Conservation (phyloP, 2,797 vertebrate genomes). For the Thamnophis elegans region DNA sequence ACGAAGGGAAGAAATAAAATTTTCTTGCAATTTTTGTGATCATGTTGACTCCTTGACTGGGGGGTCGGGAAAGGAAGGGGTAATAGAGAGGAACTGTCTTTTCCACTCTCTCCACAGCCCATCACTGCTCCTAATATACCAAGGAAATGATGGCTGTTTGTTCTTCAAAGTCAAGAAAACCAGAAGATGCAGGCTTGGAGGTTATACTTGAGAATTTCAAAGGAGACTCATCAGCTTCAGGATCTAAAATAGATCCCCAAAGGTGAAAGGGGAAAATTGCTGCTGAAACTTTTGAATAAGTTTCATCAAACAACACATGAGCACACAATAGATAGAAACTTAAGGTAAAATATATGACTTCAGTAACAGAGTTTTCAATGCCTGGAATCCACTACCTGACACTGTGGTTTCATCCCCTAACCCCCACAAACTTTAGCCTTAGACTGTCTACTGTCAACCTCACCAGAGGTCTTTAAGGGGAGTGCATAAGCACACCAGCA, state of each 20-base stretch:
- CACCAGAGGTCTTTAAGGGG: too few species aligned
- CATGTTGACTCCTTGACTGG: neutral
- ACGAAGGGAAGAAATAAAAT: neutral
- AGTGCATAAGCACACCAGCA: too few species aligned
- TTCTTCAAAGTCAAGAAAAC: neutral
- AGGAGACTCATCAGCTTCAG: neutral
- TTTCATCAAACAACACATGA: too few species aligned
- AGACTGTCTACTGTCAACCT: too few species aligned
- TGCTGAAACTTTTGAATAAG: too few species aligned
- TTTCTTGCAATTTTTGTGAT: neutral
- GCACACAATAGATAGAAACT: too few species aligned
- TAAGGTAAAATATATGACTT: too few species aligned
- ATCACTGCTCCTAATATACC: neutral
- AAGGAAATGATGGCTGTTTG: neutral
- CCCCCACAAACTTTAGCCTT: too few species aligned
- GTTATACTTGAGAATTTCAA: neutral
- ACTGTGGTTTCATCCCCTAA: too few species aligned
- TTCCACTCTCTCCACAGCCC: neutral
- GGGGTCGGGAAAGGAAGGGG: neutral
- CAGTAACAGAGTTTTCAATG: too few species aligned
- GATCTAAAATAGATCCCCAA: neutral
- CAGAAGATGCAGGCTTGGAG: too few species aligned
- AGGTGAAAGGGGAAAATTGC: neutral
- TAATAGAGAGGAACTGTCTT: neutral
- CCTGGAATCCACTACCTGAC: too few species aligned